Evolutionary conservation across 2,113 vertebrate species (phyloP).

Genomic region (Anser cygnoides): DNA sequence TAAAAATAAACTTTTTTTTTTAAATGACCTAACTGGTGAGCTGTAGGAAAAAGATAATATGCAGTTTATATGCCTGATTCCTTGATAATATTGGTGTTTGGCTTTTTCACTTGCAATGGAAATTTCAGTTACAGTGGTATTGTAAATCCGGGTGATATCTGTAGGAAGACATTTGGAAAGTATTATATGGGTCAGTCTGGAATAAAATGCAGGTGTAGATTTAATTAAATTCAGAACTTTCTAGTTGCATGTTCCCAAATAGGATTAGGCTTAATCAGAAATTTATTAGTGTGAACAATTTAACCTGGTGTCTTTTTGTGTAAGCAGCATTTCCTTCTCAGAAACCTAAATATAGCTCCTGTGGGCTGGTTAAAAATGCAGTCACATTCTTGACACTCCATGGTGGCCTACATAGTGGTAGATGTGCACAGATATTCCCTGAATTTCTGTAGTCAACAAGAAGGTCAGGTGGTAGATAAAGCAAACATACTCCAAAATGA

Average conservation of each 20-base stretch:
- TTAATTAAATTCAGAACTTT: not conserved
- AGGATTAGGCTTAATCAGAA: not conserved
- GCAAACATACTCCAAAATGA: not conserved
- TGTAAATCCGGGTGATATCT: not conserved
- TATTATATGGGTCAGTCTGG: not conserved
- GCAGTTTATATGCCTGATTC: not conserved
- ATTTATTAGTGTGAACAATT: not conserved
- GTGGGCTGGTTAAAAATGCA: not conserved
- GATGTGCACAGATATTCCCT: not conserved
- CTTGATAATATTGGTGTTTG: not conserved
- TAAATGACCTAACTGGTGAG: not conserved
- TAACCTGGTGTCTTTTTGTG: not conserved
- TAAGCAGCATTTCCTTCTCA: not conserved
- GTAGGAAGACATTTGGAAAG: not conserved
- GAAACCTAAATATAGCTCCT: not conserved
- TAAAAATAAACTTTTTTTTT: not conserved
- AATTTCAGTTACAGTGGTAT: not conserved
- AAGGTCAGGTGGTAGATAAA: not conserved
- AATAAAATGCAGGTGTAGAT: not conserved
- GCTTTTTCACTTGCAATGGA: not conserved
- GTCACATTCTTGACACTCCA: not conserved
- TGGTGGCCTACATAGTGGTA: not conserved
- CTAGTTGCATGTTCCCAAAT: not conserved
- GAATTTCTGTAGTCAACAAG: not conserved
- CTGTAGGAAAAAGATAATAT: not conserved